Evolutionary conservation across 2,888 invertebrate genomes (phyloP), one percentile per base, ranked within the genome.

Genomic region (Aspidiotus destructor): DNA sequence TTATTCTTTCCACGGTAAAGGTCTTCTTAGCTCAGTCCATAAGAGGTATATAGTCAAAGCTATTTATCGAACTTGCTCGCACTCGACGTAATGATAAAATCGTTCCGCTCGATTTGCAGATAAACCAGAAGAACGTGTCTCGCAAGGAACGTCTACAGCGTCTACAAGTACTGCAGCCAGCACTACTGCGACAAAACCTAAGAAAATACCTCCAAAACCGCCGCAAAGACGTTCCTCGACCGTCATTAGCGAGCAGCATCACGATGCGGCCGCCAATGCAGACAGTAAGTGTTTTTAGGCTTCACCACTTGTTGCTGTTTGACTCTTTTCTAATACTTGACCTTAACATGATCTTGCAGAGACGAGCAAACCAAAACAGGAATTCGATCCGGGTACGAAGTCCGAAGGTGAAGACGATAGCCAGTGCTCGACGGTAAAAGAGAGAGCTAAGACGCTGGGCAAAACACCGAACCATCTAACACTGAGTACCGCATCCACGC

Each of bases 401-500:
- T 73, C 73, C 13, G 74, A 75, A 60, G 72, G 71, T 48, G 86
- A 87, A 89, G 89, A 73, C 86, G 87, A 73, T 90, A 90, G 79
- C 90, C 91, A 9, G 91, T 92, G 80, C 90, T 90, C 70, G 91
- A 92, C 79, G 87, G 87, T 74, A 91, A 70, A 70, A 60, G 69
- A 69, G 42, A 79, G 80, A 81, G 80, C 82, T 75, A 85, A 88
- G 75, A 81, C 80, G 74, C 82, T 93, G 78, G 93, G 93, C 75
- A 84, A 89, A 77, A 93, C 93, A 75, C 93, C 94, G 76, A 93
- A 93, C 84, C 92, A 93, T 81, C 84, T 94, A 79, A 92, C 91
- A 72, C 81, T 91, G 81, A 92, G 92, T 82, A 93, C 93, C 76
- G 92, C 93, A 74, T 93, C 93, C 75, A 94, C 94, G 72, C 83